These are phyloP conservation scores for Dysdera silvatica DNA, from an alignment of 1,140 invertebrate species.

Conservation along the genomic window DNA sequence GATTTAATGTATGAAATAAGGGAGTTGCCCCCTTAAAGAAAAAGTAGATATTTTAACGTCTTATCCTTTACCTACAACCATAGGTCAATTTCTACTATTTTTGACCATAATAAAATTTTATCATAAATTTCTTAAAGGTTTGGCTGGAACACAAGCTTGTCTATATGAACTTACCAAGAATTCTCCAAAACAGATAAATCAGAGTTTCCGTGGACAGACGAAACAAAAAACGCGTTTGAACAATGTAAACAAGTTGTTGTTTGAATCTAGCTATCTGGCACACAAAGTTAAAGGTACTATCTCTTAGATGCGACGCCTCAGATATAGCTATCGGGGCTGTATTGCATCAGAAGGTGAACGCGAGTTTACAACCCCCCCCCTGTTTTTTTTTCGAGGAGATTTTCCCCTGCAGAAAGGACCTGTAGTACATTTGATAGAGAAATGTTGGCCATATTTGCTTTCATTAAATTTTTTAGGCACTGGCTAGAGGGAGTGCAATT, in stretches of 20 bases:
- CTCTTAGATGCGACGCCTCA: conserved; percentile 25
- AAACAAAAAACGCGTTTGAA: conserved; percentile 38
- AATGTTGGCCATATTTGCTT: conserved; percentile 34
- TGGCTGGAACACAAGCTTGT: background rate
- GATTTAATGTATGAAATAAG: conserved; percentile 1
- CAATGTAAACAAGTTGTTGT: conserved; percentile 41
- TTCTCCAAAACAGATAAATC: background rate
- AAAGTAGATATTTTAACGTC: conserved; percentile 4
- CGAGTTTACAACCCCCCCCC: conserved; percentile 21
- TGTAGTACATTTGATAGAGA: conserved; percentile 34
- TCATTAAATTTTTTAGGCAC: conserved; percentile 36
- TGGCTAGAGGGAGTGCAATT: conserved; percentile 38
- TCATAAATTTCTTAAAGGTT: conserved; percentile 2
- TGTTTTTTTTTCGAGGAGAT: conserved; percentile 26
- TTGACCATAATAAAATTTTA: conserved; percentile 45
- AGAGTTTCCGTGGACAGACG: conserved; percentile 22
- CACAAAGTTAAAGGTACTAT: conserved; percentile 1
- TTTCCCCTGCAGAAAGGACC: conserved; percentile 15
- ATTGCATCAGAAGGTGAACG: conserved; percentile 15
- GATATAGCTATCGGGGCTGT: conserved; percentile 23
- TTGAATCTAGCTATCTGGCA: conserved; percentile 1
- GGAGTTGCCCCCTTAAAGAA: conserved; percentile 8
- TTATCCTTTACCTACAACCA: conserved; percentile 36
- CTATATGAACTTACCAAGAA: background rate
- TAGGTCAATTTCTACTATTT: conserved; percentile 38